phyloP scores from a whole-genome alignment of 2,888 invertebrate genomes.

The Lomographa bimaculata region DNA sequence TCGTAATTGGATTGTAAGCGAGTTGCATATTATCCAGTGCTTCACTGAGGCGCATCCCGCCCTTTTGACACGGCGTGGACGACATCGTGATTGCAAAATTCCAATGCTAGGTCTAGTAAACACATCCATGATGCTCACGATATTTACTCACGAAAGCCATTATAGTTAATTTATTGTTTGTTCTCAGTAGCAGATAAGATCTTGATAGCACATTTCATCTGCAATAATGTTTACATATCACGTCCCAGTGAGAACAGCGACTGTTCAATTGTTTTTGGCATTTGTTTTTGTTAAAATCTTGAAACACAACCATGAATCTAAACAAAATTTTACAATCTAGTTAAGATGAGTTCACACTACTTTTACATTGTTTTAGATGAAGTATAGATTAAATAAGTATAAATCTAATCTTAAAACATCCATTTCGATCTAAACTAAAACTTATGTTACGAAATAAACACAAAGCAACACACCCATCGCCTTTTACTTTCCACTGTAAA shows the following conservation, averaged over 20 bases:
- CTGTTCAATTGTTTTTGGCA: conserved; percentile 28
- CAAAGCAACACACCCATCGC: conserved; percentile 75
- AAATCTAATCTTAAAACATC: conserved; percentile 2
- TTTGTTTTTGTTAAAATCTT: conserved; percentile 38
- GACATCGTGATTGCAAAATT: conserved; percentile 59
- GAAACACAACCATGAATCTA: conserved; percentile 16
- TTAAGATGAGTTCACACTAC: background rate
- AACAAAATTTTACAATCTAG: conserved; percentile 10
- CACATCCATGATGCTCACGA: conserved; percentile 54
- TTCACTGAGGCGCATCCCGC: conserved; percentile 86
- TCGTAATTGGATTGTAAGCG: conserved; percentile 89
- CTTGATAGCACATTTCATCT: conserved; percentile 10
- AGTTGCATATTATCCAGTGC: conserved; percentile 89
- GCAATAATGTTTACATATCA: too few species aligned
- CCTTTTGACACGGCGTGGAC: conserved; percentile 73
- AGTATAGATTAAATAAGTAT: conserved; percentile 1
- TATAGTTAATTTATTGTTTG: conserved; percentile 29
- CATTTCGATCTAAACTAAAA: conserved; percentile 14
- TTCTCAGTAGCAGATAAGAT: conserved; percentile 11
- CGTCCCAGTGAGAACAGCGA: conserved; percentile 15
- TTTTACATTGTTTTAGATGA: background rate
- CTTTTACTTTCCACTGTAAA: conserved; percentile 70
- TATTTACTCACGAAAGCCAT: conserved; percentile 47
- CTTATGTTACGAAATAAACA: conserved; percentile 47
- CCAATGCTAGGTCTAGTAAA: conserved; percentile 38